Conservation (phyloP, 2,888 invertebrate genomes). For the Petrophora chlorosata region DNA sequence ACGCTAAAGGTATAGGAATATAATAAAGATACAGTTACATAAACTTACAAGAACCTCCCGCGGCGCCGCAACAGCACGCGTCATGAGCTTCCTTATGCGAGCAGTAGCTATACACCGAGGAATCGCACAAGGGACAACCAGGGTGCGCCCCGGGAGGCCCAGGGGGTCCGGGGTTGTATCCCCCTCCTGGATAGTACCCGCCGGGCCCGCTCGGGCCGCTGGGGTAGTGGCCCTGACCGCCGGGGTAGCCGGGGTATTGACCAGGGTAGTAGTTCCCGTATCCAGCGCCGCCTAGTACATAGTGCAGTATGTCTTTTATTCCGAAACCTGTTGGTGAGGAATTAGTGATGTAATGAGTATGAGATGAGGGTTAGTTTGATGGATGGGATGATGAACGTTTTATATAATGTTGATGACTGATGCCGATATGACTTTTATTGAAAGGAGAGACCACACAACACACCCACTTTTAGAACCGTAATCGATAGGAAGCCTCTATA, state of each 20-base stretch:
- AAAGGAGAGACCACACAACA: too few relatives aligned
- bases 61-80: slow-evolving; percentile 90
- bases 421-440: background rate
- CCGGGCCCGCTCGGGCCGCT: slow-evolving; percentile 42
- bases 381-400: slow-evolving; percentile 11
- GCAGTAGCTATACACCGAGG: slow-evolving; percentile 90
- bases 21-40: too few relatives aligned
- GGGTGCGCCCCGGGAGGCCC: slow-evolving; percentile 77
- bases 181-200: slow-evolving; percentile 41
- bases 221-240: slow-evolving; percentile 33
- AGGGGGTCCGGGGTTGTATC: slow-evolving; percentile 46
- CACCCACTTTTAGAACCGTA: too few relatives aligned
- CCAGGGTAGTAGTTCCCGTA: slow-evolving; percentile 22
- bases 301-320: slow-evolving; percentile 76
- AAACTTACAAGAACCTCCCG: slow-evolving; percentile 72
- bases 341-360: slow-evolving; percentile 44
- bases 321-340: slow-evolving; percentile 72
- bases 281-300: slow-evolving; percentile 67
- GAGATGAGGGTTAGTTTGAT: slow-evolving; percentile 41
- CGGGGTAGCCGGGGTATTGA: slow-evolving; percentile 28
- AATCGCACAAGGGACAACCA: slow-evolving; percentile 90
- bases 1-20: too few relatives aligned
- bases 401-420: background rate
- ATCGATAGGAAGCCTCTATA: too few relatives aligned
- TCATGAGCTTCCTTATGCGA: slow-evolving; percentile 89